These are phyloP conservation scores for Heteromormyrus szaboi DNA, from an alignment of 2,797 vertebrate species.

Conservation along the genomic window DNA sequence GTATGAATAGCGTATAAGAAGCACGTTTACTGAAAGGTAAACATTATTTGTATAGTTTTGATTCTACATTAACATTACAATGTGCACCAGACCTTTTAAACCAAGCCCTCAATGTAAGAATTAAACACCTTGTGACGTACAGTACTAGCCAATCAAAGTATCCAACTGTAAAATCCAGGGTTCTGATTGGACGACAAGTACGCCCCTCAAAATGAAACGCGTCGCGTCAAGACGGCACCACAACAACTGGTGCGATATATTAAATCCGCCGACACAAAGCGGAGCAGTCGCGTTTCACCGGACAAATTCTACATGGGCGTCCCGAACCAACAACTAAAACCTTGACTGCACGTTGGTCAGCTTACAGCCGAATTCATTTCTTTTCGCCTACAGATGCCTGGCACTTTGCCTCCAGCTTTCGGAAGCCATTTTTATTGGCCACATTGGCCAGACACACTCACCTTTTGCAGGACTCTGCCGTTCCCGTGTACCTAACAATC, in stretches of 20 bases:
- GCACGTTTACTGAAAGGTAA: background rate
- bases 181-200: conserved; percentile 35
- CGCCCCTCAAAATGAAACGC: conserved; percentile 32
- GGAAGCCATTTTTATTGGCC: conserved; percentile 83
- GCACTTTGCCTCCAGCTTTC: conserved; percentile 54
- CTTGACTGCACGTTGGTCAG: background rate
- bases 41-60: background rate
- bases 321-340: background rate
- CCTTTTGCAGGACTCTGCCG: conserved; percentile 50
- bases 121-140: background rate
- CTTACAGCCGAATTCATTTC: conserved; percentile 1
- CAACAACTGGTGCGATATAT: conserved; percentile 28
- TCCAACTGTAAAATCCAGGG: conserved; percentile 1
- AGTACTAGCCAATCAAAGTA: conserved; percentile 24
- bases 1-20: background rate
- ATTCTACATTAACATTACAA: background rate
- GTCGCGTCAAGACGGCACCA: conserved; percentile 21
- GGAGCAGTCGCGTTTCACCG: background rate
- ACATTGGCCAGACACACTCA: conserved; percentile 77
- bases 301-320: background rate
- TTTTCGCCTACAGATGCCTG: conserved; percentile 44
- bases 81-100: background rate
- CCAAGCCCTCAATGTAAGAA: background rate
- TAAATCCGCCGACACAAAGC: conserved; percentile 24
- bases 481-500: conserved; percentile 14